Evolutionary conservation across 1,140 invertebrate species (phyloP), one percentile per base, ranked within the genome.

Genomic region (Pogonognathellus flavescens): DNA sequence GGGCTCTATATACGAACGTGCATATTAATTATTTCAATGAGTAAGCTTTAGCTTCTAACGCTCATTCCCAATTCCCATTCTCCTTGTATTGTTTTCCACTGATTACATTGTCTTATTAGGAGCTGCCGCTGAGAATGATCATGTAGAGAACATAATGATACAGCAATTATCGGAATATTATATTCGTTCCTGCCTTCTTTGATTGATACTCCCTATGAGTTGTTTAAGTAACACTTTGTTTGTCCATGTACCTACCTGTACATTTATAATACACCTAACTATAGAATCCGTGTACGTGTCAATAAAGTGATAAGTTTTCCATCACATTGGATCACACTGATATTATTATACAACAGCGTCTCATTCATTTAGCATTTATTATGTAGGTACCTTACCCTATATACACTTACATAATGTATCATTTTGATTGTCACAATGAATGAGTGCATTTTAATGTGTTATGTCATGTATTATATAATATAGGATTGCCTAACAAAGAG

Each of bases 81-180:
- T 66, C 18, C 62, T 31, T 50, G 25, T 31, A 76, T 76, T 76
- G 70, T 76, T 76, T 76, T 31, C 25, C 70, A 76, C 41, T 76
- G 70, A 76, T 76, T 76, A 76, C 70, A 76, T 76, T 76, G 70
- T 76, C 70, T 49, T 76, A 76, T 76, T 76, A 50, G 70, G 70
- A 16, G 41, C 70, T 41, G 31, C 31, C 31, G 31, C 31, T 76
- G 41, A 16, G 16, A 76, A 50, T 76, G 41, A 76, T 76, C 70
- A 50, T 31, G 31, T 25, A 25, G 62, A 66, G 13, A 76, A 76
- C 31, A 76, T 76, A 76, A 76, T 76, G 70, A 76, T 50, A 76
- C 31, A 76, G 70, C 70, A 76, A 76, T 76, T 76, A 76, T 31
- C 25, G 14, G 11, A 55, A 16, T 55, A 55, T 55, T 16, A 55